phyloP scores from a whole-genome alignment of 2,888 invertebrate species.

The Spilosoma lubricipeda region DNA sequence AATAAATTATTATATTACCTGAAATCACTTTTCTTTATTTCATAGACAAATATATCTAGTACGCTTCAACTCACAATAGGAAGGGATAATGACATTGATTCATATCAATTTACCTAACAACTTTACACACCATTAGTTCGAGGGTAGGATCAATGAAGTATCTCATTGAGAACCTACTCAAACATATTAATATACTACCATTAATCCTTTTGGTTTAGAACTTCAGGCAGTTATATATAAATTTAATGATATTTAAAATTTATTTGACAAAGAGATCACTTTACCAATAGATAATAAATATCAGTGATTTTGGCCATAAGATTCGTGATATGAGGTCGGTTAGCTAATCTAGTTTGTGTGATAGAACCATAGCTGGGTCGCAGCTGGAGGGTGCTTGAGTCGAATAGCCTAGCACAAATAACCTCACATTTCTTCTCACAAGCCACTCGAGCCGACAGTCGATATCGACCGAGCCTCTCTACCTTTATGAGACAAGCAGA shows the following conservation, averaged over 20 bases:
- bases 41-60: not conserved
- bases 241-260: not conserved
- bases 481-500: conserved; percentile 70
- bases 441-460: conserved; percentile 73
- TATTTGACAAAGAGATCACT: not conserved
- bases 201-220: not conserved
- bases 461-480: conserved; percentile 68
- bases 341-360: conserved; percentile 77
- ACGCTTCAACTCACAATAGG: not conserved
- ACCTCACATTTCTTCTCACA: conserved; percentile 77
- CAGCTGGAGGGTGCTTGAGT: conserved; percentile 67
- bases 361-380: conserved; percentile 54
- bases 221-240: not conserved
- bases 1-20: not conserved
- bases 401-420: conserved; percentile 71
- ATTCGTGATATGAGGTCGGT: conserved; percentile 63
- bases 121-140: conserved; percentile 8
- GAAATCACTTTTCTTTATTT: not conserved
- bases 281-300: not conserved
- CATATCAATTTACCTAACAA: conserved; percentile 10
- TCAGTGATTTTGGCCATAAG: conserved; percentile 58
- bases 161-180: conserved; percentile 9
- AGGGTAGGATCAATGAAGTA: conserved; percentile 9
- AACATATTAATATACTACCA: not conserved
- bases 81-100: conserved; percentile 4